Conservation (phyloP, 2,888 invertebrate genomes). For the Callyntrura sp. region DNA sequence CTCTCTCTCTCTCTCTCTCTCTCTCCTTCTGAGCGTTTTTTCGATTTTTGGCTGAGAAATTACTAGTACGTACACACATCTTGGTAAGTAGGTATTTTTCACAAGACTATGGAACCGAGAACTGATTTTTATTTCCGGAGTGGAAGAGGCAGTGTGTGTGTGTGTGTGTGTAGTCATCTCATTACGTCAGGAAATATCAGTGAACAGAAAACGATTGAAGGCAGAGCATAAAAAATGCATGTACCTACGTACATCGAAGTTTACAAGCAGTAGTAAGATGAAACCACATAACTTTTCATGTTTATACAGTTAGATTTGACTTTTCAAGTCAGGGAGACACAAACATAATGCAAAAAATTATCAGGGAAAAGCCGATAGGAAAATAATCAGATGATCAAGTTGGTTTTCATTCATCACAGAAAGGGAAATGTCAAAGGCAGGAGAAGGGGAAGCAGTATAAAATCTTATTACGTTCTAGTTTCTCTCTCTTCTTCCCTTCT, state of each 20-base stretch:
- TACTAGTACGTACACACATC: background rate
- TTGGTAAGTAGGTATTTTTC: background rate
- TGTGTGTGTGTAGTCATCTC: background rate
- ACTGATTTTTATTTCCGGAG: background rate
- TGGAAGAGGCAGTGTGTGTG: background rate
- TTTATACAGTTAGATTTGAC: background rate
- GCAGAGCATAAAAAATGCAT: background rate
- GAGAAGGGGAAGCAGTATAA: background rate
- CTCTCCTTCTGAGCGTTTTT: background rate
- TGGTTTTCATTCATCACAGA: background rate
- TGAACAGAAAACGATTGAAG: background rate
- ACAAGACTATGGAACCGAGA: background rate
- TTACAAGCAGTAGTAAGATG: background rate
- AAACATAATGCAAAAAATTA: background rate
- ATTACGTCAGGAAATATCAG: slow-evolving; percentile 1
- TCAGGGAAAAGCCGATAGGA: no score
- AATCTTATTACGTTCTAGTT: background rate
- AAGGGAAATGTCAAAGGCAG: background rate
- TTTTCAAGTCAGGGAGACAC: background rate
- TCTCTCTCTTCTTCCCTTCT: background rate
- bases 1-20: no score
- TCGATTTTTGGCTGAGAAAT: slow-evolving; percentile 35
- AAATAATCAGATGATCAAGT: no score
- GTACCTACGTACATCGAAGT: background rate
- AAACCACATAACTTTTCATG: background rate